Evolutionary conservation across 2,113 vertebrate genomes (phyloP), one percentile per base, ranked within the genome.

Genomic region (Copsychus sechellarum): DNA sequence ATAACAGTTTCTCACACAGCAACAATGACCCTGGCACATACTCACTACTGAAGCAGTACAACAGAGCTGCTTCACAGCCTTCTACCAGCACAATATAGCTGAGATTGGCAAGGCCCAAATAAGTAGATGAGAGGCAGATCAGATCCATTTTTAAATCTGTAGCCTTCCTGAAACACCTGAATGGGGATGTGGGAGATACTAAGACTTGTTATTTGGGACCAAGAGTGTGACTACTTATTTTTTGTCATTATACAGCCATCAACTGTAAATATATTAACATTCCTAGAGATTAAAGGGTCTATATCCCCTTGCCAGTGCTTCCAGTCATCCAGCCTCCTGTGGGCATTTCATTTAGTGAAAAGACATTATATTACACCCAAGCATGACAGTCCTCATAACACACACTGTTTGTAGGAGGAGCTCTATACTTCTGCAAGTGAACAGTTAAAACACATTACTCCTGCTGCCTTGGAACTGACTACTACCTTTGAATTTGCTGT

Each of bases 211-310:
- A 76, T 54, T 69, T 80, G 33, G 38, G 83, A 86, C 47, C 5
- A 8, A 76, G 34, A 71, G 72, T 43, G 25, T 42, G 61, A 82
- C 34, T 90, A 66, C 33, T 89, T 72, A 84, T 73, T 88, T 88
- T 72, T 69, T 31, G 33, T 29, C 71, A 80, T 81, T 70, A 92
- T 60, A 60, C 29, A 92, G 64, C 47, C 31, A 88, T 62, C 67
- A 92, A 48, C 60, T 77, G 56, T 66, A 80, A 92, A 92, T 62
- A 81, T 22, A 73, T 88, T 40, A 82, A 48, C 10, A 81, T 76
- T 88, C 40, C 40, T 62, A 64, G 28, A 93, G 90, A 94, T 90
- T 92, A 86, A 90, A 86, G 33, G 50, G 42, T 64, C 85, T 95
- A 36, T 62, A 95, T 73, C 42, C 90, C 14, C 2, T 45, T 58